A percentile compares a stretch with the other conserved stretches of the same genome.
Evolutionary conservation across 2,113 vertebrate species (phyloP).

Genomic region (Neopipo cinnamomea): DNA sequence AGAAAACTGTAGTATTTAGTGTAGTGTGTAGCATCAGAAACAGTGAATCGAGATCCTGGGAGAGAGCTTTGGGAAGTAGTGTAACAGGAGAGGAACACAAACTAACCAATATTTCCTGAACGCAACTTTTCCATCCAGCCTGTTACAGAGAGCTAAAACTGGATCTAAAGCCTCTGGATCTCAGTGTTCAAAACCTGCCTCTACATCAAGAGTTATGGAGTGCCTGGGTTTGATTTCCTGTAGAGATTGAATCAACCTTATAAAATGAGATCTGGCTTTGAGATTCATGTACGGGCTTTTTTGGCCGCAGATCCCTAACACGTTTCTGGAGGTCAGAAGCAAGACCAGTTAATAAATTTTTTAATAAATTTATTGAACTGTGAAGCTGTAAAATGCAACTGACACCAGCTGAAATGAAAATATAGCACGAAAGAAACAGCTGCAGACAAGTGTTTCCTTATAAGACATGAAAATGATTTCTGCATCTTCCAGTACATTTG

Average conservation of each 20-base stretch:
- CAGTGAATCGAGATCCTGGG: neutral
- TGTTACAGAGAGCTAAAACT: neutral
- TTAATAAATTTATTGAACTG: conserved; percentile 11
- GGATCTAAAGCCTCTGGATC: neutral
- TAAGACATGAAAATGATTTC: neutral
- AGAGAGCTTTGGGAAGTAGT: neutral
- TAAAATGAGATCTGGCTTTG: neutral
- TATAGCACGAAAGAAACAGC: neutral
- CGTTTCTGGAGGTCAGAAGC: neutral
- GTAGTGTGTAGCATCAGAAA: accelerated
- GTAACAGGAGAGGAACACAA: neutral
- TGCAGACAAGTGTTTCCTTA: conserved; percentile 1
- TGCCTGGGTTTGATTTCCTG: neutral
- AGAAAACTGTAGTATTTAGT: neutral
- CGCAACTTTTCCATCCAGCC: neutral
- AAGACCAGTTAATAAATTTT: conserved; percentile 21
- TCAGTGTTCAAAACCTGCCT: neutral
- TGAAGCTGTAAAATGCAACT: conserved; percentile 21
- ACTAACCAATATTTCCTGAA: neutral
- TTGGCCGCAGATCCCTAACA: neutral
- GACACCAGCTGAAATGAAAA: conserved; percentile 23
- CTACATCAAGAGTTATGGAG: neutral
- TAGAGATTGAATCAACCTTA: neutral
- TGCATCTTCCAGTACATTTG: neutral
- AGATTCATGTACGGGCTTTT: neutral